A percentile compares a stretch with the other conserved stretches of the same genome.
These are phyloP conservation scores for Cylloceria caligata DNA, from an alignment of 2,888 invertebrate species.

Conservation along the genomic window DNA sequence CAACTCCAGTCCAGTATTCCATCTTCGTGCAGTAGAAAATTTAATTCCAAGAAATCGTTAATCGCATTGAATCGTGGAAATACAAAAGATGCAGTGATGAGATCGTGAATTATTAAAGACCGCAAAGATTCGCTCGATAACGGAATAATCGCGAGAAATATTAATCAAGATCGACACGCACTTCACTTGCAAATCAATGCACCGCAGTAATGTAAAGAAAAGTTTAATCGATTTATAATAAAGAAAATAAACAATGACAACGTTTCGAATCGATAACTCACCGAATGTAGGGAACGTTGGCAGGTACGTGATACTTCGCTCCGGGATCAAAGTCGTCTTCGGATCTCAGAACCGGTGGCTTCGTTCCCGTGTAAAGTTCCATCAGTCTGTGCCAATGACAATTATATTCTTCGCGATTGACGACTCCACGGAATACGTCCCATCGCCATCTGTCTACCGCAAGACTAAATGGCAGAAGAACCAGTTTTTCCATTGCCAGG, in stretches of 20 bases:
- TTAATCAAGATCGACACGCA: slow-evolving; percentile 45
- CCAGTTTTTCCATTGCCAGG: slow-evolving; percentile 94
- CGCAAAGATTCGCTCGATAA: slow-evolving; percentile 42
- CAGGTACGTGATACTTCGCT: slow-evolving; percentile 96
- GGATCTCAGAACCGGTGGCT: slow-evolving; percentile 93
- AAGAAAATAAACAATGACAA: background rate
- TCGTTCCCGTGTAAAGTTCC: slow-evolving; percentile 93
- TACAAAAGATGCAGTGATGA: slow-evolving; percentile 10
- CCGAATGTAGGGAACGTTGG: slow-evolving; percentile 96
- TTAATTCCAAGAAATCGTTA: slow-evolving; percentile 26
- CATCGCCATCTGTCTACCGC: slow-evolving; percentile 95
- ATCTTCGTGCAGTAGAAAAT: background rate
- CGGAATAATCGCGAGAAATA: slow-evolving; percentile 13
- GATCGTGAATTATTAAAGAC: slow-evolving; percentile 32
- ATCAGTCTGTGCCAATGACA: slow-evolving; percentile 95
- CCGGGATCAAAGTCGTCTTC: slow-evolving; percentile 97
- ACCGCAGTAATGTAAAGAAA: background rate
- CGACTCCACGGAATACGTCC: slow-evolving; percentile 92
- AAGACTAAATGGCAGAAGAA: slow-evolving; percentile 93
- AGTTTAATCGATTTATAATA: slow-evolving; percentile 7
- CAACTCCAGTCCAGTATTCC: slow-evolving; percentile 19
- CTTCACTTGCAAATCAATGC: slow-evolving; percentile 2
- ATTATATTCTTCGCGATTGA: slow-evolving; percentile 92
- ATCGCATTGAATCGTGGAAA: background rate
- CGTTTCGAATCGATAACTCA: slow-evolving; percentile 85